Evolutionary conservation across 2,113 vertebrate genomes (phyloP).

Genomic region (Suncus etruscus): DNA sequence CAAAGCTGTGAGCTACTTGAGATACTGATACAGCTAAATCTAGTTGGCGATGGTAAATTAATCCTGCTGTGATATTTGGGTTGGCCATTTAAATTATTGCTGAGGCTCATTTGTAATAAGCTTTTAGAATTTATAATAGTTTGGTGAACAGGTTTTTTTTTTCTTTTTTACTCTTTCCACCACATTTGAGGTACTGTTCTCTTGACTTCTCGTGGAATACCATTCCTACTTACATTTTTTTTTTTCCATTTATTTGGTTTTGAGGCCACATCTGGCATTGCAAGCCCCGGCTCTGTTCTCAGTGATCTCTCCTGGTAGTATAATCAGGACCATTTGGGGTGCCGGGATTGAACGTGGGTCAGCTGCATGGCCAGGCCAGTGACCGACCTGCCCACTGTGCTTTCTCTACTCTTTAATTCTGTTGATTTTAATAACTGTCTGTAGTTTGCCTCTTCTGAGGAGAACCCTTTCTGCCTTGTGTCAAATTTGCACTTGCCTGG

Average conservation of each 20-base stretch:
- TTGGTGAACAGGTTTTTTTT: background rate
- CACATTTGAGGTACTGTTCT: no score
- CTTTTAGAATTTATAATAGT: background rate
- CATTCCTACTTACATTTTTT: background rate
- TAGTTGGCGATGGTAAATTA: background rate
- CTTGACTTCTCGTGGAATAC: background rate
- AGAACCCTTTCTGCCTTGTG: background rate
- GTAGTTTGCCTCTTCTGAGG: background rate
- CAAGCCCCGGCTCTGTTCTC: no score
- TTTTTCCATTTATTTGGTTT: no score
- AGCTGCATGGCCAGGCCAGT: no score
- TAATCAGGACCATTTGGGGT: no score
- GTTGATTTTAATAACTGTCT: background rate
- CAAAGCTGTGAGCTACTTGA: slow-evolving; percentile 9
- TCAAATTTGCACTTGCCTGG: background rate
- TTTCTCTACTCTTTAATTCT: no score
- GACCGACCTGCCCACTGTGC: no score
- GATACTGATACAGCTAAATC: background rate
- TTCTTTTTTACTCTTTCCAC: no score
- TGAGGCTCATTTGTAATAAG: background rate
- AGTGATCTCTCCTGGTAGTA: no score
- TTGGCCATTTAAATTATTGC: background rate
- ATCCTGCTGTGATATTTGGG: background rate
- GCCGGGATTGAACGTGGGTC: no score
- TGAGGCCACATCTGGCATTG: no score